Conservation (phyloP, 2,797 vertebrate species). For the Babyrousa celebensis region DNA sequence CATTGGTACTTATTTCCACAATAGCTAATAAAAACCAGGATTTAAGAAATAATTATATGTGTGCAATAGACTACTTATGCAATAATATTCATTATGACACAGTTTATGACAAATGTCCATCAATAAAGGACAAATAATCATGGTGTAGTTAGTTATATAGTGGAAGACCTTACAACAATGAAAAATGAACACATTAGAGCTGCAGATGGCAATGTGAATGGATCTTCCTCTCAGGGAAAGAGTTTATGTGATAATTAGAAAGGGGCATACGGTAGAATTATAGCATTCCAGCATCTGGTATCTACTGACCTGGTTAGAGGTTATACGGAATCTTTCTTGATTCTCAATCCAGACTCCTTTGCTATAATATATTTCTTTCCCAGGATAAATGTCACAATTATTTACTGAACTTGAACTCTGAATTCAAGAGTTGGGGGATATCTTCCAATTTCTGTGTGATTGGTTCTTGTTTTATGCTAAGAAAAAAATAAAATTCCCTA, state of each 20-base stretch:
- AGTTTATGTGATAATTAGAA: not conserved
- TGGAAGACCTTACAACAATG: not conserved
- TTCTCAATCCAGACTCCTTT: slow-evolving; percentile 8
- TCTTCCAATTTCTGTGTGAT: not conserved
- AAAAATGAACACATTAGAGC: slow-evolving; percentile 6
- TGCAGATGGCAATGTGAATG: not conserved
- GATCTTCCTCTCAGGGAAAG: not conserved
- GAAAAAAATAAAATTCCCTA: not conserved
- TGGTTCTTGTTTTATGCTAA: not conserved
- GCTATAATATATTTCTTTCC: not conserved
- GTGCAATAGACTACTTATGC: not conserved
- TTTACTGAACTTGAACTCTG: not conserved
- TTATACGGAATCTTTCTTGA: not conserved
- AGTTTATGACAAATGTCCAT: not conserved
- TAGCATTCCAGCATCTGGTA: not conserved
- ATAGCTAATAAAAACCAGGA: slow-evolving; percentile 9
- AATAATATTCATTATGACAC: not conserved
- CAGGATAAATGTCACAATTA: not conserved
- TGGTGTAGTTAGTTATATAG: not conserved
- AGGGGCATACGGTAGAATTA: not conserved
- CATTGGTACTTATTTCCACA: not conserved
- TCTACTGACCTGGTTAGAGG: not conserved
- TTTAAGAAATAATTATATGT: not conserved
- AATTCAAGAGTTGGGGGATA: not conserved
- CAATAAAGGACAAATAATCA: not conserved